Base-by-base conservation (phyloP, 2,888 invertebrate genomes). In the Leucania comma region DNA sequence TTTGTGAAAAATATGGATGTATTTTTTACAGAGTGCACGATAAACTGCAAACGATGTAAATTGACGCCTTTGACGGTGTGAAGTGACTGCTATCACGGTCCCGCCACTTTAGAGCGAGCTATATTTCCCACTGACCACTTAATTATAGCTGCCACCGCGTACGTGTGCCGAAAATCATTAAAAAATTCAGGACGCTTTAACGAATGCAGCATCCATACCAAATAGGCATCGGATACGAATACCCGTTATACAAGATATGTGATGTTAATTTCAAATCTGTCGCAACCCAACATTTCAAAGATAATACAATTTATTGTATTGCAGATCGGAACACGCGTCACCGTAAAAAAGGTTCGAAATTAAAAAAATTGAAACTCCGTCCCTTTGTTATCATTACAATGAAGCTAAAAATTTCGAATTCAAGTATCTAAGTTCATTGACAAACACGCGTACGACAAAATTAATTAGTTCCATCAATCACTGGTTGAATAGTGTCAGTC, bases 381-480 rank as follows among this genome's bases (percentile, higher is more conserved):
- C 83, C 90, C 83, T 85, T 93, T 93, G 91, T 91, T 75, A 79
- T 74, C 68, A 76, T 68, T 78, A 93, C 92, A 93, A 93, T 89
- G 73, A 87, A 83, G 74, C 82, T 83, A 88, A 88, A 86, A 88
- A 88, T 92, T 90, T 72, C 60, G 79, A 90, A 92, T 93, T 94
- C 92, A 90, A 95, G 94, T 93, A 89, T 89, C 89, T 83, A 80
- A 88, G 86, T 90, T 88, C 88, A 88, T 89, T 89, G 85, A 85
- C 85, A 90, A 88, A 91, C 90, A 90, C 89, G 90, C 89, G 90
- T 88, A 90, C 91, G 88, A 93, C 92, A 88, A 94, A 95, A 96
- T 95, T 95, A 96, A 95, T 96, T 96, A 96, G 95, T 95, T 94
- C 90, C 95, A 96, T 96, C 95, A 93, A 95, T 96, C 95, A 95